Base-by-base conservation (phyloP, 2,888 invertebrate species). In the Plagodis pulveraria region DNA sequence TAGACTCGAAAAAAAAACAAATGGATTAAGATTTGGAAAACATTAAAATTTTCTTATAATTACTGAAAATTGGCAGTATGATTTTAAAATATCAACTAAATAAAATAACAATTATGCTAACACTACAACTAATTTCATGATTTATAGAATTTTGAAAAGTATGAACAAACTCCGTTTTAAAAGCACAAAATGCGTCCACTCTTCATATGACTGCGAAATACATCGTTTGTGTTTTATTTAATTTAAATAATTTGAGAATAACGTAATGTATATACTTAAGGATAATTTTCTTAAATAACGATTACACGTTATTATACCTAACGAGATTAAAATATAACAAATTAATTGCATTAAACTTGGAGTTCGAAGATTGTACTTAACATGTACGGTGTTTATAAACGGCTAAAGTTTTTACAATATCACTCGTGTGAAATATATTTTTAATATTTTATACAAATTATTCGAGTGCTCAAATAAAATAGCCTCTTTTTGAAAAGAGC, bases 241-340 rank as follows among this genome's bases (percentile, higher is more conserved):
- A 32, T 22, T 22, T 53, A 36, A 50, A 50, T 22, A 45, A 55
- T 48, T 32, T 41, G 38, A 38, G 22, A 55, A 38, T 47, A 60
- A 41, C 45, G 53, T 38, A 44, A 47, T 55, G 49, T 38, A 53
- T 47, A 57, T 34, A 10, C 36, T 10, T 38, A 54, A 50, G 22
- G 2, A 22, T 22, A 22, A 22, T 22, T 22, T 22, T 4, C 43
- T 33, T 47, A 54, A 33, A 49, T 60, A 65, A 35, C 5, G 44
- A 62, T 58, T 62, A 65, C 53, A 56, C 48, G 55, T 52, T 44
- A 45, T 71, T 74, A 76, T 77, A 77, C 67, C 83, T 86, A 87
- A 83, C 79, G 88, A 90, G 89, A 89, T 89, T 87, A 78, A 83
- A 80, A 71, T 76, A 68, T 73, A 77, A 81, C 78, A 71, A 72